Evolutionary conservation across 2,888 invertebrate genomes (phyloP), one percentile per base, ranked within the genome.

Genomic region (Deladenus siricidicola): DNA sequence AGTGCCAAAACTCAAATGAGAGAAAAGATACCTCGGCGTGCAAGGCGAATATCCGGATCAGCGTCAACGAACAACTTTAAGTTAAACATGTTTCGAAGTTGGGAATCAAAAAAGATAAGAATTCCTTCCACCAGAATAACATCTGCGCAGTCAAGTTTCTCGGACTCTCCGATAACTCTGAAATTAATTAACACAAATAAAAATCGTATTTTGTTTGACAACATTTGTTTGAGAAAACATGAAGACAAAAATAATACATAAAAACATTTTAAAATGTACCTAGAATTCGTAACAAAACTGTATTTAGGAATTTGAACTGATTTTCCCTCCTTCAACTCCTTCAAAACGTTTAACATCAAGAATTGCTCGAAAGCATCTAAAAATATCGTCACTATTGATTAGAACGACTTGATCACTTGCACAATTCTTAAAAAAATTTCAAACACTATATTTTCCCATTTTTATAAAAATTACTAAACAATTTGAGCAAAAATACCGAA

Each of bases 1-100:
- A n/a, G n/a, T n/a, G n/a, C n/a, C n/a, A n/a, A n/a, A n/a, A n/a
- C n/a, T n/a, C n/a, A n/a, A n/a, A n/a, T n/a, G n/a, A n/a, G n/a
- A n/a, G n/a, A n/a, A n/a, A n/a, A n/a, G n/a, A n/a, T 34, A 93
- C 93, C 94, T 86, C 96, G 85, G 74, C 96, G 39, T 96, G 83
- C 92, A 24, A 98, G 84, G 77, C 98, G 85, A 1, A 93, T 98
- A 80, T 98, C 98, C 0, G 98, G 93, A 82, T 98, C 96, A 0
- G 94, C 94, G 80, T 98, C 98, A 3, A 98, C 96, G 82, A 43
- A 62, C 43, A 99, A 83, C 81, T 98, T 98, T 92, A 98, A 94
- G 81, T 96, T 90, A 83, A 96, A 98, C 62, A 94, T 83, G 63
- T 93, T 88, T 55, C 94, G 83, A 65, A 98, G 88, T 80, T 90